These are phyloP conservation scores for Cheirogaleus medius DNA, from an alignment of 2,113 vertebrate species.

Conservation along the genomic window DNA sequence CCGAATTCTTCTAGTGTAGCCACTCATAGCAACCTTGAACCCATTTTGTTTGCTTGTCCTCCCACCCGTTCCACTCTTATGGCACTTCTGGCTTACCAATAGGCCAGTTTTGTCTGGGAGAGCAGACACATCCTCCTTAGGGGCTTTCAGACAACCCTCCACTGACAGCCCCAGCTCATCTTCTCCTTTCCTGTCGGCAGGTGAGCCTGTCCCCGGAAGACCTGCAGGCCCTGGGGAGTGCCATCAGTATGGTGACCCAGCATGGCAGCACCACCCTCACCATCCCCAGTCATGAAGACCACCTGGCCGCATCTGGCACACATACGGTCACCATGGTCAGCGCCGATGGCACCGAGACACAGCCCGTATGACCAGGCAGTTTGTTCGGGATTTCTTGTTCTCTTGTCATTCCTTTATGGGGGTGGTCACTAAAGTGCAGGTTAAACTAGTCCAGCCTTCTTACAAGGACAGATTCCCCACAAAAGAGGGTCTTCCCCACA, in stretches of 20 bases:
- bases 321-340: slow-evolving; percentile 78
- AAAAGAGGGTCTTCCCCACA: neutral
- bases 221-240: slow-evolving; percentile 85
- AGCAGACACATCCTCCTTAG: neutral
- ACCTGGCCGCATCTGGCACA: slow-evolving; percentile 55
- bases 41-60: neutral
- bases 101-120: neutral
- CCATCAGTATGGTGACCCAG: slow-evolving; percentile 84
- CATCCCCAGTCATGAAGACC: slow-evolving; percentile 65
- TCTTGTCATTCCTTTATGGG: neutral
- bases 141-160: neutral
- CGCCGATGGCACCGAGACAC: slow-evolving; percentile 66
- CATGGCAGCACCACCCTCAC: slow-evolving; percentile 76
- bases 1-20: neutral
- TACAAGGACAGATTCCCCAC: neutral
- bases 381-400: slow-evolving; percentile 61
- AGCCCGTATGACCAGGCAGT: slow-evolving; percentile 79
- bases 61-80: neutral
- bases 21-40: neutral
- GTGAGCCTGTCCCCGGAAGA: slow-evolving; percentile 85
- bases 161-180: neutral
- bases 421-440: neutral
- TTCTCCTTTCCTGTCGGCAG: slow-evolving; percentile 57
- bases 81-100: neutral
- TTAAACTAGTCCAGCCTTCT: neutral